Conservation (phyloP, 2,113 vertebrate species). For the Pelecanoides urinatrix region DNA sequence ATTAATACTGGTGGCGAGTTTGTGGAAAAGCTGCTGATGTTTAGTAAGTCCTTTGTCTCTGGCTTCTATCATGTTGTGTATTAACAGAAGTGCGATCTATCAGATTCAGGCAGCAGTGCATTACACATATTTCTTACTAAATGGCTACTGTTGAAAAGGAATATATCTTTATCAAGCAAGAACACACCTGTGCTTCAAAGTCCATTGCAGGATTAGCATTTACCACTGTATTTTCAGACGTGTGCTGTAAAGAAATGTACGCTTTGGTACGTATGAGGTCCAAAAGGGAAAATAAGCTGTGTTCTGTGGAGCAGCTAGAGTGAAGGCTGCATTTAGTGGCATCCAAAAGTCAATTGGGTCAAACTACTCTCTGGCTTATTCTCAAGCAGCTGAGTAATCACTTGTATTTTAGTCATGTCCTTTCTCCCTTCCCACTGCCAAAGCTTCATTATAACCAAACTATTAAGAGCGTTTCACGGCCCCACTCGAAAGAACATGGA, state of each 20-base stretch:
- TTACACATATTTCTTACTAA: not conserved
- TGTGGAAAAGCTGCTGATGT: not conserved
- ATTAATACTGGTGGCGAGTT: not conserved
- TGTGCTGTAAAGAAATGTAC: not conserved
- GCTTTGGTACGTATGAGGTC: not conserved
- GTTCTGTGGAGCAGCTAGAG: not conserved
- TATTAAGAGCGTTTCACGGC: not conserved
- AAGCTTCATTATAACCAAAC: not conserved
- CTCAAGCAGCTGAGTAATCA: not conserved
- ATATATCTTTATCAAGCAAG: not conserved
- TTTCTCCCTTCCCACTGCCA: not conserved
- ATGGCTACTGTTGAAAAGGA: not conserved
- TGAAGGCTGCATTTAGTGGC: not conserved
- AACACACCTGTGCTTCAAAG: not conserved
- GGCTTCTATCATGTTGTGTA: not conserved
- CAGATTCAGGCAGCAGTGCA: not conserved
- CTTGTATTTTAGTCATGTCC: not conserved
- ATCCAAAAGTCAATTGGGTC: not conserved
- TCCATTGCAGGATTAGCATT: not conserved
- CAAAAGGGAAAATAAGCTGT: not conserved
- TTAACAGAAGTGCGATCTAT: not conserved
- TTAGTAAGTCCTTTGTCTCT: not conserved
- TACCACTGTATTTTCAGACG: not conserved
- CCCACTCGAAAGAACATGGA: not conserved
- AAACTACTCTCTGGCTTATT: not conserved